Evolutionary conservation across 2,113 vertebrate genomes (phyloP).

Genomic region (Solea senegalensis): DNA sequence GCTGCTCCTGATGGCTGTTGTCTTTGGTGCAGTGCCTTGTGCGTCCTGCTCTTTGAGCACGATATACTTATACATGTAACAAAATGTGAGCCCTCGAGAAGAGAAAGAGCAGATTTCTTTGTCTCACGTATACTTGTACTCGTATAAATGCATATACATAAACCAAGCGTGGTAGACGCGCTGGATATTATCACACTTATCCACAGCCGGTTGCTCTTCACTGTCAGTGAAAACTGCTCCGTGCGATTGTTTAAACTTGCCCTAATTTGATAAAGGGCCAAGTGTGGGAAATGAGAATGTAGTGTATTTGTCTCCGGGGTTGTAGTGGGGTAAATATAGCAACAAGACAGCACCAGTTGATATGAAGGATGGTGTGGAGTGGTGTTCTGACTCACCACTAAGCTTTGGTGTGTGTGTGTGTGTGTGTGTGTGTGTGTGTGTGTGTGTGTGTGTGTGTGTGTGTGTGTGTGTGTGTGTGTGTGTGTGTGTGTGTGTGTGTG

Average conservation of each 20-base stretch:
- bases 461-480: slow-evolving; percentile 22
- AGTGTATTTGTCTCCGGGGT: slow-evolving; percentile 73
- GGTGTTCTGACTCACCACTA: slow-evolving; percentile 72
- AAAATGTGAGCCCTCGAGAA: slow-evolving; percentile 76
- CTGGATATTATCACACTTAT: slow-evolving; percentile 48
- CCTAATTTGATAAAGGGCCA: slow-evolving; percentile 76
- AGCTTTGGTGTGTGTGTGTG: slow-evolving; percentile 35
- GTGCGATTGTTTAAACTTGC: slow-evolving; percentile 66
- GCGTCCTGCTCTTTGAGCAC: slow-evolving; percentile 73
- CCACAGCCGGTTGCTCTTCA: slow-evolving; percentile 40
- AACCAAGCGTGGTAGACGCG: slow-evolving; percentile 24
- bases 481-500: slow-evolving; percentile 22
- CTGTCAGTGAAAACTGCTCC: slow-evolving; percentile 59
- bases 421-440: slow-evolving; percentile 25
- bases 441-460: slow-evolving; percentile 18
- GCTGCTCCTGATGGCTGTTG: slow-evolving; percentile 81
- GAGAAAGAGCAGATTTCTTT: slow-evolving; percentile 24
- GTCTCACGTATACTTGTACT: not conserved
- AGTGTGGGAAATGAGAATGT: slow-evolving; percentile 73
- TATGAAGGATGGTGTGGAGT: slow-evolving; percentile 75
- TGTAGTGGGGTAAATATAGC: slow-evolving; percentile 80
- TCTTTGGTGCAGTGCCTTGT: slow-evolving; percentile 76
- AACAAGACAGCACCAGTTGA: slow-evolving; percentile 78
- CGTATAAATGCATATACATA: slow-evolving; percentile 45
- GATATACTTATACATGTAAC: slow-evolving; percentile 73